Evolutionary conservation across 2,888 invertebrate genomes (phyloP).

Genomic region (Ochropleura plecta): DNA sequence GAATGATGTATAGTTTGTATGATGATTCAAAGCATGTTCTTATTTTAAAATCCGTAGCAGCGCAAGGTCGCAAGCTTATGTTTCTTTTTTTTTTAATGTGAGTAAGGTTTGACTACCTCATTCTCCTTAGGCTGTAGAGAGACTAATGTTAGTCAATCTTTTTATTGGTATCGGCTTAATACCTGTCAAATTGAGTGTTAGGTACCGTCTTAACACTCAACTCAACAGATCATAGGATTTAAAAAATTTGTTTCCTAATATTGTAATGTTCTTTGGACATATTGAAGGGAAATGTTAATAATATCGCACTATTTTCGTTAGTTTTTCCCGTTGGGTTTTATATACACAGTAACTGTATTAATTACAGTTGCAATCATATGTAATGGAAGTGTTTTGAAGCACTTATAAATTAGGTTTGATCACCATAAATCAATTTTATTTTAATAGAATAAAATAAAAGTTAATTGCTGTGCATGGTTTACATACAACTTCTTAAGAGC

Average conservation of each 20-base stretch:
- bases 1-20: not conserved
- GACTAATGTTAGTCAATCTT: not conserved
- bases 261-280: not conserved
- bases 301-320: not conserved
- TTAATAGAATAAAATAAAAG: slow-evolving; percentile 26
- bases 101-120: not conserved
- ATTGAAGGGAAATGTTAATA: not conserved
- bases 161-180: not conserved
- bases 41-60: not conserved
- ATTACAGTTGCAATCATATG: not conserved
- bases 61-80: not conserved
- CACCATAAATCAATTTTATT: slow-evolving; percentile 26
- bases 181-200: not conserved
- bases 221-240: not conserved
- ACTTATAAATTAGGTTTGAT: slow-evolving; percentile 18
- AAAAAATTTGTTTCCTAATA: not conserved
- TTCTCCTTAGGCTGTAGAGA: not conserved
- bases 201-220: not conserved
- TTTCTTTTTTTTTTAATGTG: not conserved
- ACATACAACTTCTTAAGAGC: slow-evolving; percentile 7
- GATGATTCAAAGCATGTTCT: not conserved
- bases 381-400: slow-evolving; percentile 5
- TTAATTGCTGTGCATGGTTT: slow-evolving; percentile 12
- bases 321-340: not conserved
- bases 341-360: not conserved